These are phyloP conservation scores for Saimiri boliviensis DNA, from an alignment of 2,113 vertebrate species.

Conservation along the genomic window DNA sequence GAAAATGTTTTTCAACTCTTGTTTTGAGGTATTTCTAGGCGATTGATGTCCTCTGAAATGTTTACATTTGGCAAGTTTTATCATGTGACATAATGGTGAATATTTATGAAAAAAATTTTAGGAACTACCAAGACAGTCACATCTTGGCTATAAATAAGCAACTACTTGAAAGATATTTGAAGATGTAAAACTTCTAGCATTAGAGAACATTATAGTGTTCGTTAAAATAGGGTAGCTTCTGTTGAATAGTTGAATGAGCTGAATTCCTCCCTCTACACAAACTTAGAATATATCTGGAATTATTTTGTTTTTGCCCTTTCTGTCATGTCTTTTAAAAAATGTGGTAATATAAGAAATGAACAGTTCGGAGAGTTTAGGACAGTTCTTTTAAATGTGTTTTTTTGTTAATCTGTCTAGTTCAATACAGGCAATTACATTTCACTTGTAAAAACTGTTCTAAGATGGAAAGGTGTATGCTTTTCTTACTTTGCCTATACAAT, in stretches of 20 bases:
- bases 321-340: background rate
- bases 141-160: background rate
- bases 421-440: conserved; percentile 35
- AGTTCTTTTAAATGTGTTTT: background rate
- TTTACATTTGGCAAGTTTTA: background rate
- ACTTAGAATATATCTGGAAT: background rate
- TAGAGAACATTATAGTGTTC: background rate
- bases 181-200: background rate
- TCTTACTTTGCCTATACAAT: background rate
- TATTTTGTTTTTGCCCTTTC: background rate
- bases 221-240: background rate
- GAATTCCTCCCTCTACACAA: background rate
- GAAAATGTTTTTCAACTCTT: background rate
- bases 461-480: background rate
- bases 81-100: background rate
- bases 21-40: background rate
- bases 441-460: background rate
- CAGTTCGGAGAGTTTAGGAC: background rate
- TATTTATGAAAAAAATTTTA: background rate
- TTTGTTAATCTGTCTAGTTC: conserved; percentile 36
- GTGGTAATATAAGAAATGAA: background rate
- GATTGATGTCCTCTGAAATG: background rate
- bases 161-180: background rate
- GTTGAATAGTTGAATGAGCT: background rate
- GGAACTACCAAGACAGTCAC: background rate